Base-by-base conservation (phyloP, 2,113 vertebrate genomes). In the Apodemus sylvaticus region DNA sequence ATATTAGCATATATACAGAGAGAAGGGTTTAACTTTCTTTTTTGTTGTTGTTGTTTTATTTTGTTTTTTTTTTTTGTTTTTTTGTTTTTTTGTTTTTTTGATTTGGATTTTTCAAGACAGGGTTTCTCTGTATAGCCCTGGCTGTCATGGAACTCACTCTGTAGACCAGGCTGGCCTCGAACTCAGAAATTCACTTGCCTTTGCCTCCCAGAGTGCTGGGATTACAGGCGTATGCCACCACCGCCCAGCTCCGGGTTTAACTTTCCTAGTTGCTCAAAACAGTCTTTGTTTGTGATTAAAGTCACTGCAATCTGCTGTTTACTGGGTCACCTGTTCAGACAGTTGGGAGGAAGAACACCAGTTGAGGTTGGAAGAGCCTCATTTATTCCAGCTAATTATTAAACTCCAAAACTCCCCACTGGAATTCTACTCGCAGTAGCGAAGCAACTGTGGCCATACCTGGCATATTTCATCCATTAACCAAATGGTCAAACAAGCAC, bases 341-440 rank as follows among this genome's bases (percentile, higher is more conserved):
- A 90, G 91, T 29, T 97, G 97, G 97, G 97, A 98, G 96, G 29
- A 34, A 55, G 14, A 97, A 94, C 93, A 96, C 94, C 87, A 91
- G 94, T n/a, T 94, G 93, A 97, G 96, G 97, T 98, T 97, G 97
- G 97, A 98, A 98, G 94, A 94, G 97, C 97, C 97, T 97, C 97
- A 91, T 96, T 98, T 97, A 96, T 98, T 98, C 98, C 81, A 91
- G 93, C 96, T 94, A 94, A 97, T 98, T 70, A 97, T 98, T 98
- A 98, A 96, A 96, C 96, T 97, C 93, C 95, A 98, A 98, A 97
- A 89, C 74, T 88, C 78, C 36, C 79, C 74, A 2, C 87, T 96
- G 97, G 97, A 48, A 48, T 66, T 96, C 95, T 97, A 93, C 98
- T 97, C 94, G 45, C 34, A 78, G 78, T 48, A 55, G 1, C 96